Evolutionary conservation across 2,888 invertebrate genomes (phyloP).

Genomic region (Criorhina ranunculi): DNA sequence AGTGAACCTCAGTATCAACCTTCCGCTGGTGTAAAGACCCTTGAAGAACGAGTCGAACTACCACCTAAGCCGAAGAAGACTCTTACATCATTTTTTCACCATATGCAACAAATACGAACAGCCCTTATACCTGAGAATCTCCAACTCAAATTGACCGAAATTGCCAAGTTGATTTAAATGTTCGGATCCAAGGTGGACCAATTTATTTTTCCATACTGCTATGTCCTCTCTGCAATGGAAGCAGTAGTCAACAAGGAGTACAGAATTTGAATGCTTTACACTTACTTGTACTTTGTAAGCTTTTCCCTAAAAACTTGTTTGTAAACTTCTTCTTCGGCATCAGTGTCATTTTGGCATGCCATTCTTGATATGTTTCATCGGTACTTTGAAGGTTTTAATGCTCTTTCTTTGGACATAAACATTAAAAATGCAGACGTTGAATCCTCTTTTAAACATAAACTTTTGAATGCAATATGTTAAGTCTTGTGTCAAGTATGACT

Average conservation of each 20-base stretch:
- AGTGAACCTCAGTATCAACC: constrained; percentile 42
- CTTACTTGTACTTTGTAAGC: constrained; percentile 87
- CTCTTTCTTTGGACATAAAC: constrained; percentile 86
- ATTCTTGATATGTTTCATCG: constrained; percentile 85
- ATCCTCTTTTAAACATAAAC: constrained; percentile 85
- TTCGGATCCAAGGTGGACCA: constrained; percentile 89
- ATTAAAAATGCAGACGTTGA: constrained; percentile 88
- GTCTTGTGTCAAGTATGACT: constrained; percentile 87
- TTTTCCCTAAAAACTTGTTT: constrained; percentile 86
- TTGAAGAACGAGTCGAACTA: constrained; percentile 86
- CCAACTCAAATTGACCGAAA: constrained; percentile 85
- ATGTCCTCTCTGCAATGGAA: constrained; percentile 86
- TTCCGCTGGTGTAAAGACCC: constrained; percentile 77
- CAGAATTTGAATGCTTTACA: constrained; percentile 49
- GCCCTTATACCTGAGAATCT: constrained; percentile 87
- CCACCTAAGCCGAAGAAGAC: constrained; percentile 91
- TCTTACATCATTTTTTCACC: constrained; percentile 89
- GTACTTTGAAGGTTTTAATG: constrained; percentile 80
- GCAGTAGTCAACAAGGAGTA: constrained; percentile 17
- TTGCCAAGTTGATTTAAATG: constrained; percentile 86
- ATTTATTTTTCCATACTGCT: constrained; percentile 89
- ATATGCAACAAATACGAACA: constrained; percentile 86
- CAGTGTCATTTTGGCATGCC: constrained; percentile 85
- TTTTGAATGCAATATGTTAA: constrained; percentile 86
- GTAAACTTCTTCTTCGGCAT: constrained; percentile 86